A percentile compares a stretch with the other conserved stretches of the same genome.
phyloP scores from a whole-genome alignment of 2,113 vertebrate genomes.

The Trogon melanurus region DNA sequence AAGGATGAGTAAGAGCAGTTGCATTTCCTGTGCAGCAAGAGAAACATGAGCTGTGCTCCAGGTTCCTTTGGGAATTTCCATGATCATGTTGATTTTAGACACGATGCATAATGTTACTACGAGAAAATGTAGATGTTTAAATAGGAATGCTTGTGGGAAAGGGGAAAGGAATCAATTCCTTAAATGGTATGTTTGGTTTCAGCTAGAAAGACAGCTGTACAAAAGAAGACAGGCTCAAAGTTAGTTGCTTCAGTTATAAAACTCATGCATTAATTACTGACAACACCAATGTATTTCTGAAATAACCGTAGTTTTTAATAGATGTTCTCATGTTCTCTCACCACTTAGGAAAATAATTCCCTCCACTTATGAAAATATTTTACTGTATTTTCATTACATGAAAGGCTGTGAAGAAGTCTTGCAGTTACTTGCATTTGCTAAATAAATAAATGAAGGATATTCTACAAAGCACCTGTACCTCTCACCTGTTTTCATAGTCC shows the following conservation, averaged over 20 bases:
- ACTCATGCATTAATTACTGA: background rate
- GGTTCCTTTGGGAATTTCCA: conserved; percentile 29
- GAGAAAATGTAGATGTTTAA: conserved; percentile 1
- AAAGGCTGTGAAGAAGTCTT: background rate
- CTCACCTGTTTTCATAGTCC: background rate
- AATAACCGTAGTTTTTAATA: background rate
- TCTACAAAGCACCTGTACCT: background rate
- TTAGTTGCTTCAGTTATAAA: background rate
- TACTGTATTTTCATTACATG: background rate
- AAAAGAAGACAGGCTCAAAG: background rate
- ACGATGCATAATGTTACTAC: background rate
- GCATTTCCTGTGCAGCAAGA: conserved; percentile 42
- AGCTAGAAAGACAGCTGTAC: background rate
- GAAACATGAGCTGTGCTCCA: background rate
- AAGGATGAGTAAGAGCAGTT: conserved; percentile 41
- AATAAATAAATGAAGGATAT: background rate
- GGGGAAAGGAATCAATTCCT: background rate
- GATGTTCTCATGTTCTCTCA: background rate
- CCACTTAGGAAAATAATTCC: background rate
- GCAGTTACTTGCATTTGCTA: background rate
- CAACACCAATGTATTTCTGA: background rate
- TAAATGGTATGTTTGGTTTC: background rate
- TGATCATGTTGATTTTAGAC: conserved; percentile 8
- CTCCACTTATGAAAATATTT: background rate
- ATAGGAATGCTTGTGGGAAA: background rate